A percentile compares a stretch with the other conserved stretches of the same genome.
Evolutionary conservation across 2,888 invertebrate species (phyloP).

Genomic region (Sminthurinus aureus): DNA sequence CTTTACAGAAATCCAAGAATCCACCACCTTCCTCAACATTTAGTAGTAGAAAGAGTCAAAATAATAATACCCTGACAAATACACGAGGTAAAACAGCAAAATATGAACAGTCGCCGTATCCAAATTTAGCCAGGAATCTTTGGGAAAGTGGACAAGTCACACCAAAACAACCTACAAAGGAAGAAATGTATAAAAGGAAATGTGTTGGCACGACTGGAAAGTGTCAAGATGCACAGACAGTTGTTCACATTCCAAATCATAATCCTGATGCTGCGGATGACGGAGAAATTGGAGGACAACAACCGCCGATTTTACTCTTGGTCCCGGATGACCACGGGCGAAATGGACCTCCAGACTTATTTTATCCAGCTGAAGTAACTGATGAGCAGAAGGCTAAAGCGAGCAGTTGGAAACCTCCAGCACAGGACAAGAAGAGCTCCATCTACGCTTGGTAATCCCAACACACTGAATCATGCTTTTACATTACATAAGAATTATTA

Average conservation of each 20-base stretch:
- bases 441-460: slow-evolving; percentile 6
- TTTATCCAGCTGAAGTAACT: too few relatives aligned
- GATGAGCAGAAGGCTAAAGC: background rate
- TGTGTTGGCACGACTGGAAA: too few relatives aligned
- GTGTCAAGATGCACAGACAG: background rate
- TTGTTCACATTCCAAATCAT: background rate
- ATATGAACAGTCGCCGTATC: background rate
- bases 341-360: background rate
- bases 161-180: too few relatives aligned
- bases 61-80: background rate
- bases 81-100: background rate
- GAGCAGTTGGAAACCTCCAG: background rate
- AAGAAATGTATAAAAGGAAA: too few relatives aligned
- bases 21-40: background rate
- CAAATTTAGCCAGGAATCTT: background rate
- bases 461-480: background rate
- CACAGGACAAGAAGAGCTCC: background rate
- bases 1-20: background rate
- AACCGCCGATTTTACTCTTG: background rate
- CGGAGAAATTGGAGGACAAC: too few relatives aligned
- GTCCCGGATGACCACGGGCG: background rate
- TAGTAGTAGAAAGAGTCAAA: background rate
- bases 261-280: background rate
- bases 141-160: too few relatives aligned
- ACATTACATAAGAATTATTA: background rate